Evolutionary conservation across 1,140 invertebrate genomes (phyloP), one percentile per base, ranked within the genome.

Genomic region (Heliconius nattereri): DNA sequence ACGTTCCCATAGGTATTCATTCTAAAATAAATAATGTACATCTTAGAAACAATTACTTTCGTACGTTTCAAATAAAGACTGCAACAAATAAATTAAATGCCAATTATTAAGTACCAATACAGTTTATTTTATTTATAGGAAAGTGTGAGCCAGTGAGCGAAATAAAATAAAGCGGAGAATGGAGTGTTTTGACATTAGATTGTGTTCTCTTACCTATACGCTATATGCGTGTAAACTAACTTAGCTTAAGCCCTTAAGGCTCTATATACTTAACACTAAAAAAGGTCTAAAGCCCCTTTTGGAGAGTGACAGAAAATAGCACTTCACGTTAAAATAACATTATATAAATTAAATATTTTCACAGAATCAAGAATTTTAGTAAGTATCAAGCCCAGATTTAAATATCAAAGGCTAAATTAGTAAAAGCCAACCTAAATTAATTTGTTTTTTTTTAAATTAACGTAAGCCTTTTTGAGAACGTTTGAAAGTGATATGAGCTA

Each of bases 41-140:
- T 75, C 57, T 26, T 19, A 70, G 78, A 40, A 73, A 78, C 78
- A 78, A 78, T 78, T 78, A 78, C 78, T 75, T 78, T 74, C 54
- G 54, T 70, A 75, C 32, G 20, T 70, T 71, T 60, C 37, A 37
- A 40, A 49, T 20, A 45, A 75, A 26, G 37, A 26, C 19, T 52
- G 72, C 16, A 70, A 73, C 23, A 32, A 29, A 16, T 66, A 66
- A 29, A 66, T 16, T 66, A 5, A 66, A 26, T 29, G 57, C 16
- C n/a, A n/a, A n/a, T n/a, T n/a, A n/a, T n/a, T n/a, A n/a, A n/a
- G n/a, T 66, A 26, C 23, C 11, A 60, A 60, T 26, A 60, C 23
- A 23, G 57, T 60, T 60, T 23, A 23, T 26, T 60, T 60, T 60
- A 23, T 60, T 60, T 60, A 11, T 60, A 7, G 16, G 20, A 54